These are phyloP conservation scores for Amphipyra berbera DNA, from an alignment of 2,888 invertebrate species.

Conservation along the genomic window DNA sequence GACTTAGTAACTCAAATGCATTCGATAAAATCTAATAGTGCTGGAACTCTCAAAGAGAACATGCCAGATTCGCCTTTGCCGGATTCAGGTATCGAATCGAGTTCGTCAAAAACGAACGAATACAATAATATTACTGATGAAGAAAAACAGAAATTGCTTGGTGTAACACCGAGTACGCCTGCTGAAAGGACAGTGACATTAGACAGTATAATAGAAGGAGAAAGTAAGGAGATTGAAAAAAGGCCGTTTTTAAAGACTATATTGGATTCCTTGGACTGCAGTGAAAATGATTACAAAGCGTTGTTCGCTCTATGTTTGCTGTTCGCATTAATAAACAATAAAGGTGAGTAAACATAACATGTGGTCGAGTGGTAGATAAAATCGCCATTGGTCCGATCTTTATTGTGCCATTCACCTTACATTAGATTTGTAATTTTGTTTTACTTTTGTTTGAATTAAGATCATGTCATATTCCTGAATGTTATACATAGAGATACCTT, in stretches of 20 bases:
- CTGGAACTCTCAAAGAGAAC: constrained; percentile 70
- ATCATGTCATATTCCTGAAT: constrained; percentile 11
- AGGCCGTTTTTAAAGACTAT: constrained; percentile 97
- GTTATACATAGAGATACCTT: constrained; percentile 23
- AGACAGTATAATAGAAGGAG: constrained; percentile 77
- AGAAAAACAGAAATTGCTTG: constrained; percentile 94
- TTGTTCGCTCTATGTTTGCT: constrained; percentile 97
- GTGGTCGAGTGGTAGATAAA: constrained; percentile 29
- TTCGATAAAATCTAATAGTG: constrained; percentile 63
- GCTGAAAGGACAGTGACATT: constrained; percentile 68
- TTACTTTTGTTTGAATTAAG: constrained; percentile 20
- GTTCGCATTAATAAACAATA: constrained; percentile 97
- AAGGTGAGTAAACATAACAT: constrained; percentile 91
- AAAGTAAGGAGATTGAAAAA: constrained; percentile 85
- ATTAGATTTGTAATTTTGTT: constrained; percentile 24
- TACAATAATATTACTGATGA: constrained; percentile 97
- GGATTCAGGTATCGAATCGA: constrained; percentile 83
- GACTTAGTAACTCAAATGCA: constrained; percentile 84
- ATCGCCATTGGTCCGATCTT: constrained; percentile 16
- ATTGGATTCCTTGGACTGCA: constrained; percentile 95
- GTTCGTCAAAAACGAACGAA: constrained; percentile 82
- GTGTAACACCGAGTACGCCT: constrained; percentile 66
- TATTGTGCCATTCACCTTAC: constrained; percentile 34
- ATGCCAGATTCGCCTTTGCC: constrained; percentile 87
- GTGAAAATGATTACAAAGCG: constrained; percentile 98